These are phyloP conservation scores for Morpho achilles DNA, from an alignment of 2,888 invertebrate species.

Conservation along the genomic window DNA sequence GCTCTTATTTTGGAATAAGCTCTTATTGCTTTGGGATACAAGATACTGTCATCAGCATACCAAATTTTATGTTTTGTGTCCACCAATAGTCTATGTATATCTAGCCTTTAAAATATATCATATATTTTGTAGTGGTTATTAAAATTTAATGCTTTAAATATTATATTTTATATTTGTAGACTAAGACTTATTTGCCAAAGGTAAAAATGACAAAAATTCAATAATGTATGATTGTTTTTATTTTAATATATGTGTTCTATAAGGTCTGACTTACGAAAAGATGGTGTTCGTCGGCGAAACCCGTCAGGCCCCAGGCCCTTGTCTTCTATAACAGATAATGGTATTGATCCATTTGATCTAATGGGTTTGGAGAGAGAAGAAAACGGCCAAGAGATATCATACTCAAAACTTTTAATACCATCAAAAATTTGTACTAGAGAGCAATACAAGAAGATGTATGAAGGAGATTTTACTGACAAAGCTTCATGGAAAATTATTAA, in stretches of 20 bases:
- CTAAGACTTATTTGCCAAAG: too few relatives aligned
- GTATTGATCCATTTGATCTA: constrained; percentile 90
- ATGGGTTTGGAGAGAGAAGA: constrained; percentile 89
- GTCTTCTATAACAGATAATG: constrained; percentile 90
- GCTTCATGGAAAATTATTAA: constrained; percentile 61
- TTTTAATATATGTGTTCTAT: background rate
- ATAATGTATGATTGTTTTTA: too few relatives aligned
- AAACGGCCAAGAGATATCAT: constrained; percentile 95
- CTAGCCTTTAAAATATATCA: too few relatives aligned
- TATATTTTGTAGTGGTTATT: too few relatives aligned
- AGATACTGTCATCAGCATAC: too few relatives aligned
- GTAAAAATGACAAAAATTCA: too few relatives aligned
- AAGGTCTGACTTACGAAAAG: constrained; percentile 81
- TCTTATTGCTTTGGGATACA: too few relatives aligned
- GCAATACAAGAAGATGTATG: constrained; percentile 70
- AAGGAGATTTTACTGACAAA: constrained; percentile 66
- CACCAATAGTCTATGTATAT: too few relatives aligned
- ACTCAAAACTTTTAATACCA: constrained; percentile 90
- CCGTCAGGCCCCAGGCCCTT: constrained; percentile 90
- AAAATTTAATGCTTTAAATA: too few relatives aligned
- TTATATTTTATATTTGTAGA: too few relatives aligned
- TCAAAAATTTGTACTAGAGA: constrained; percentile 76
- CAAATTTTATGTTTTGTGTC: too few relatives aligned
- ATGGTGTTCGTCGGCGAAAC: constrained; percentile 87
- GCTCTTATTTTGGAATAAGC: too few relatives aligned